Evolutionary conservation across 2,113 vertebrate species (phyloP), one percentile per base, ranked within the genome.

Genomic region (Amazona vittata): DNA sequence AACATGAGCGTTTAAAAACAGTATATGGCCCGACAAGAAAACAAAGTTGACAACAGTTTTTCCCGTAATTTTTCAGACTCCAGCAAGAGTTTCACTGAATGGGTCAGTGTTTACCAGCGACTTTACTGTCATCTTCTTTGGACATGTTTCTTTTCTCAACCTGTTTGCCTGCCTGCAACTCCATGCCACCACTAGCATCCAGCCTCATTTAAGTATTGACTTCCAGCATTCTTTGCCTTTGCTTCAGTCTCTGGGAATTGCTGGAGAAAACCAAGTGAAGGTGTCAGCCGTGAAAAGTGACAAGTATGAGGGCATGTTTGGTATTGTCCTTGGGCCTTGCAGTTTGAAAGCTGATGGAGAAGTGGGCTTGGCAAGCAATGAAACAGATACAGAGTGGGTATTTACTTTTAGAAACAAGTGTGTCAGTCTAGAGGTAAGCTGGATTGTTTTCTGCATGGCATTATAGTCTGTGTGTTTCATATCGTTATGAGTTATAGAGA

Each of bases 351-450:
- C 96, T 15, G 89, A 73, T 44, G 86, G 97, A 37, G 96, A 97
- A 39, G 68, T 97, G 50, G 89, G 49, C 5, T 35, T 81, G 37
- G 74, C 77, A 74, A 82, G 50, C 33, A 97, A 93, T 44, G 75
- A 43, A n/a, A 97, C 97, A 25, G 25, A 50, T 8, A 49, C 71
- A 64, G 91, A 94, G 70, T 98, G 98, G 94, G 29, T 81, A 5
- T 86, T 98, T 29, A 97, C 97, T 76, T 73, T 98, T 47, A 97
- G 84, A 75, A 98, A 95, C 95, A 97, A 96, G 73, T 98, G 98
- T 15, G 24, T 86, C 49, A 39, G 39, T 26, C 85, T 98, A 35
- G 97, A 98, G 98, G 98, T 99, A 94, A 96, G 75, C 21, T 37
- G 2, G 37, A 12, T 59, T 57, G 3, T 68, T 74, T 82, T 43